Evolutionary conservation across 2,797 vertebrate genomes (phyloP).

Genomic region (Enteromius viviparus): DNA sequence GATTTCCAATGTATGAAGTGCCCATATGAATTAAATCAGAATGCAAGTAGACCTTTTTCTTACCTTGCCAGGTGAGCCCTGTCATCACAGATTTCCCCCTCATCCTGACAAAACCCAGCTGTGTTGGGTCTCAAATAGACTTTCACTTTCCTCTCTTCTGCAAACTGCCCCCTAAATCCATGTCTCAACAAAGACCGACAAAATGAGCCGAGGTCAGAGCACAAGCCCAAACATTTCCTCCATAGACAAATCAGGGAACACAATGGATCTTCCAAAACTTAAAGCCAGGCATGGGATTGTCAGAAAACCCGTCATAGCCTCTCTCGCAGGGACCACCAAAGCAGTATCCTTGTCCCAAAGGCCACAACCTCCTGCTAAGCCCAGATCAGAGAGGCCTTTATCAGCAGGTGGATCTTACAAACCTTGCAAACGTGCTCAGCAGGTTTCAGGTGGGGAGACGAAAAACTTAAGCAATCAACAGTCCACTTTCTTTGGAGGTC

Average conservation of each 20-base stretch:
- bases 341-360: slow-evolving; percentile 60
- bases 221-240: slow-evolving; percentile 53
- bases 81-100: slow-evolving; percentile 38
- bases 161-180: slow-evolving; percentile 46
- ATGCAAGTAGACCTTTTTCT: slow-evolving; percentile 1
- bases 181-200: slow-evolving; percentile 28
- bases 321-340: slow-evolving; percentile 68
- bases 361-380: slow-evolving; percentile 48
- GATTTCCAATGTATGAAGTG: slow-evolving; percentile 53
- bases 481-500: slow-evolving; percentile 9
- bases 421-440: slow-evolving; percentile 18
- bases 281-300: slow-evolving; percentile 16
- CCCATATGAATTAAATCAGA: slow-evolving; percentile 24
- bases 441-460: slow-evolving; percentile 35
- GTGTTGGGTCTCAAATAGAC: slow-evolving; percentile 52
- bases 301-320: slow-evolving; percentile 69
- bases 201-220: slow-evolving; percentile 33
- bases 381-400: slow-evolving; percentile 48
- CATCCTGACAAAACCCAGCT: slow-evolving; percentile 46
- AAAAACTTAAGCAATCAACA: neutral
- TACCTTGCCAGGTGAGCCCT: slow-evolving; percentile 46
- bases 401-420: slow-evolving; percentile 40
- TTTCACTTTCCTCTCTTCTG: slow-evolving; percentile 41
- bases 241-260: slow-evolving; percentile 40
- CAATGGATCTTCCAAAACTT: slow-evolving; percentile 42